phyloP scores from a whole-genome alignment of 2,113 vertebrate species.

The Cygnus buccinator region DNA sequence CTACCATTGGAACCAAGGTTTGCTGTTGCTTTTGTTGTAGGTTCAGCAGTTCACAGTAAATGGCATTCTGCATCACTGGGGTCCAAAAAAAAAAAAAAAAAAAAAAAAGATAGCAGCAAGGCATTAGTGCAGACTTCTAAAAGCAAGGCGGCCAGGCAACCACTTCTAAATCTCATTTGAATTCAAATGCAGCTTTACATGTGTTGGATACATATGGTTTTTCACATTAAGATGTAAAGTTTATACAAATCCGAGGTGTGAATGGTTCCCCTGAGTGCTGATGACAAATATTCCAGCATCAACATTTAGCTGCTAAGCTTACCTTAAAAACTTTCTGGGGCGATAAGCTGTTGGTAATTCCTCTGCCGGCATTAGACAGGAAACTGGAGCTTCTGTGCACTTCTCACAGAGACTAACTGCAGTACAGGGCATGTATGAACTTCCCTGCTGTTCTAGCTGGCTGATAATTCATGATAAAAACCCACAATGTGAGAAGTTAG shows the following conservation, averaged over 20 bases:
- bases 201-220: conserved; percentile 56
- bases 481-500: not conserved
- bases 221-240: conserved; percentile 66
- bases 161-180: conserved; percentile 63
- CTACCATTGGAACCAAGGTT: not conserved
- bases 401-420: not conserved
- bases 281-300: conserved; percentile 67
- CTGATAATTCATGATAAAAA: conserved; percentile 21
- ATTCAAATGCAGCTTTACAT: conserved; percentile 61
- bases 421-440: not conserved
- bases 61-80: not conserved
- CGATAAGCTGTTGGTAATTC: conserved; percentile 63
- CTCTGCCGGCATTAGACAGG: not conserved
- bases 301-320: conserved; percentile 56
- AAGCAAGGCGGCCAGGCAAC: conserved; percentile 40
- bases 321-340: conserved; percentile 61
- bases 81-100: not conserved
- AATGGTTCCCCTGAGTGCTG: conserved; percentile 54
- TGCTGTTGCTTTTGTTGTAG: conserved; percentile 21
- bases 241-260: conserved; percentile 50
- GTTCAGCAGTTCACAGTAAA: not conserved
- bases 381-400: not conserved
- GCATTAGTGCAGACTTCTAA: conserved; percentile 15
- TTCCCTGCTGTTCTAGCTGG: conserved; percentile 17
- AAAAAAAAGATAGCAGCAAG: not conserved